These are phyloP conservation scores for Myopa testacea DNA, from an alignment of 2,888 invertebrate species.

Conservation along the genomic window DNA sequence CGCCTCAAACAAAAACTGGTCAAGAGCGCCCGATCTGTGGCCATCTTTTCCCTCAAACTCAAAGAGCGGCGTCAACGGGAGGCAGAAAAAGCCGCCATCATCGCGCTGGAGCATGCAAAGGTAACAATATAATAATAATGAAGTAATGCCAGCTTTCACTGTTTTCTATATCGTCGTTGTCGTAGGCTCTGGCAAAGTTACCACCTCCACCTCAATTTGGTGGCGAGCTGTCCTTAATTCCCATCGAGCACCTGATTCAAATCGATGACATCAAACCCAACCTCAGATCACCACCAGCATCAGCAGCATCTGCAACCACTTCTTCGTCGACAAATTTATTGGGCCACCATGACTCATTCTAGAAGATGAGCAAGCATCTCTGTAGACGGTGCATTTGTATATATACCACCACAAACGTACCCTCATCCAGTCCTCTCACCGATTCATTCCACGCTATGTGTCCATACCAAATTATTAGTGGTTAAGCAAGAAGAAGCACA, in stretches of 20 bases:
- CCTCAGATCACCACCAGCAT: conserved; percentile 52
- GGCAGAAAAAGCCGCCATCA: conserved; percentile 77
- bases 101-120: conserved; percentile 71
- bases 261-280: conserved; percentile 73
- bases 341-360: conserved; percentile 5
- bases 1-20: conserved; percentile 81
- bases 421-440: not conserved
- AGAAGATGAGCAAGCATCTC: conserved; percentile 35
- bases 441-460: not conserved
- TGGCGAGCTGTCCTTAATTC: conserved; percentile 85
- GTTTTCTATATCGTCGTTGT: too few relatives aligned
- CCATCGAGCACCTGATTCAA: conserved; percentile 85
- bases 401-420: conserved; percentile 26
- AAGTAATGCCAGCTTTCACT: too few relatives aligned
- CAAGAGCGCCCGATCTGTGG: conserved; percentile 86
- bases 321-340: not conserved
- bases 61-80: conserved; percentile 83
- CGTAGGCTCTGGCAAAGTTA: conserved; percentile 68
- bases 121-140: conserved; percentile 48
- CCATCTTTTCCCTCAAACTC: conserved; percentile 85
- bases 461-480: not conserved
- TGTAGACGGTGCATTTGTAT: conserved; percentile 28
- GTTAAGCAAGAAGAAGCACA: conserved; percentile 17
- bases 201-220: conserved; percentile 73
- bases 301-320: conserved; percentile 44